A percentile compares a stretch with the other conserved stretches of the same genome.
Evolutionary conservation across 2,888 invertebrate genomes (phyloP).

Genomic region (Chydorus sphaericus): DNA sequence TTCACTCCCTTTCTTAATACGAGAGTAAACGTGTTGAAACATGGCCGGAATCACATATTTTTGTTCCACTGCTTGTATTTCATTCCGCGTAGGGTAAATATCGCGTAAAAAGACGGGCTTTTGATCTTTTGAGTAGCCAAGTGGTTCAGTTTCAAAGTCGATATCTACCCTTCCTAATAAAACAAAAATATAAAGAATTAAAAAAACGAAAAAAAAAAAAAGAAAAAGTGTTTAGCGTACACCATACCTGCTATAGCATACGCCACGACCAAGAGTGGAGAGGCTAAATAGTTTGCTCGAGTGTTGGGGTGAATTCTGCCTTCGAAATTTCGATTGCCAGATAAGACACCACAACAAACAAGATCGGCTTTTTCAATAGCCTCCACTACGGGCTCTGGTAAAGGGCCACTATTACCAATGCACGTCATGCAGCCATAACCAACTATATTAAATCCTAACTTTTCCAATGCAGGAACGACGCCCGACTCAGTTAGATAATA

Average conservation of each 20-base stretch:
- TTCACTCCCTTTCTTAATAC: constrained; percentile 67
- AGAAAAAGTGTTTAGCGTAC: not conserved
- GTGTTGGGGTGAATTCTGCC: constrained; percentile 95
- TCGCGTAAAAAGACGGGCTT: constrained; percentile 68
- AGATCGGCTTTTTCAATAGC: constrained; percentile 85
- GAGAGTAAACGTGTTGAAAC: constrained; percentile 83
- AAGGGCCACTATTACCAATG: constrained; percentile 93
- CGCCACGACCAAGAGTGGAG: constrained; percentile 91
- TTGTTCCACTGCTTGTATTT: constrained; percentile 80
- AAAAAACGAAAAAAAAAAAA: not conserved
- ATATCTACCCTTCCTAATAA: constrained; percentile 57
- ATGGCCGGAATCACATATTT: constrained; percentile 85
- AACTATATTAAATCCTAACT: constrained; percentile 83
- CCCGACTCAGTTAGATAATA: constrained; percentile 80
- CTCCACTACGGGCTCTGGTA: constrained; percentile 77
- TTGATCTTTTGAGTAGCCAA: constrained; percentile 50
- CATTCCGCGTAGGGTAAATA: constrained; percentile 85
- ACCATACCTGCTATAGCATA: constrained; percentile 77
- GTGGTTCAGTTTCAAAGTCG: constrained; percentile 82
- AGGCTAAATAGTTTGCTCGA: constrained; percentile 91
- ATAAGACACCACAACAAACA: constrained; percentile 88
- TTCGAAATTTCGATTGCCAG: constrained; percentile 96
- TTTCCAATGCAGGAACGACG: constrained; percentile 68
- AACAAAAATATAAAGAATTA: not conserved
- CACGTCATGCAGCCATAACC: constrained; percentile 99